A percentile compares a stretch with the other conserved stretches of the same genome.
Conservation (phyloP, 1,140 invertebrate genomes). For the Plectrocnemia conspersa region DNA sequence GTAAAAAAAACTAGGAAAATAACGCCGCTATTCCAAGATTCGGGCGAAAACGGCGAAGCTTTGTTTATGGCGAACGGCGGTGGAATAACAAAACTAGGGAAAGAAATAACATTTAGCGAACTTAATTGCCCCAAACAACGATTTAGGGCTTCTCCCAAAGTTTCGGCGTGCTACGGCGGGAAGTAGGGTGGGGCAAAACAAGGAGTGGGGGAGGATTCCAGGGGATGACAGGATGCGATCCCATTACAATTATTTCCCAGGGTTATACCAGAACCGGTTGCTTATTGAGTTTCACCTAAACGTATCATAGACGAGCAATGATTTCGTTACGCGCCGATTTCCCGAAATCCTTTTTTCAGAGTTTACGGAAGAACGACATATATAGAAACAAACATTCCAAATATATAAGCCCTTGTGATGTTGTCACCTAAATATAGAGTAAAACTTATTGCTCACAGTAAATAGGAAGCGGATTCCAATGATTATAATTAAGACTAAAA, state of each 20-base stretch:
- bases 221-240: constrained; percentile 21
- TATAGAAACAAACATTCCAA: no score
- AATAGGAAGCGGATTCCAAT: no score
- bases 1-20: no score
- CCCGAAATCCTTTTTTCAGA: no score
- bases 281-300: constrained; percentile 24
- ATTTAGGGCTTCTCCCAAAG: constrained; percentile 30
- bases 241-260: constrained; percentile 25
- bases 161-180: no score
- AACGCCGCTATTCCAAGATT: no score
- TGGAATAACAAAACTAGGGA: constrained; percentile 35
- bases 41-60: constrained; percentile 26
- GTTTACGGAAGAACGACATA: no score
- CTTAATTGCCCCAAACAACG: constrained; percentile 35
- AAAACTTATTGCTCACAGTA: no score
- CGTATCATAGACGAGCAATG: constrained; percentile 4
- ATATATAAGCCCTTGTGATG: no score
- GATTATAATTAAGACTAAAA: no score
- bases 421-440: no score
- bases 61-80: constrained; percentile 33
- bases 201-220: background rate
- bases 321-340: no score
- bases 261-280: constrained; percentile 17
- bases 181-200: background rate
- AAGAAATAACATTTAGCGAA: constrained; percentile 37